Evolutionary conservation across 2,888 invertebrate genomes (phyloP).

Genomic region (Druceiella hillmani): DNA sequence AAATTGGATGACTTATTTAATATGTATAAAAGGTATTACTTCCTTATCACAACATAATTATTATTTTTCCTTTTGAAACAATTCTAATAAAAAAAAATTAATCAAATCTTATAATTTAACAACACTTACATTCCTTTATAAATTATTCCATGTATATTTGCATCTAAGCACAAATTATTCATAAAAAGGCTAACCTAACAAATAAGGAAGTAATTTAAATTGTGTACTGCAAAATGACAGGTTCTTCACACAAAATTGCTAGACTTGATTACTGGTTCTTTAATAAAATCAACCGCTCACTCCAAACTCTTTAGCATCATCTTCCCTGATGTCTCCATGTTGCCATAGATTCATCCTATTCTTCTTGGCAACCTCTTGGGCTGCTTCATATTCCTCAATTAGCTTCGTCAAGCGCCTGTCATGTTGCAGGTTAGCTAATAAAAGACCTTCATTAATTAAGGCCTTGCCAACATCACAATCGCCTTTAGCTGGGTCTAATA

Average conservation of each 20-base stretch:
- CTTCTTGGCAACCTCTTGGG: slow-evolving; percentile 82
- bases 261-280: slow-evolving; percentile 6
- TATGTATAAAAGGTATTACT: no score
- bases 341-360: slow-evolving; percentile 91
- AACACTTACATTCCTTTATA: no score
- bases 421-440: slow-evolving; percentile 73
- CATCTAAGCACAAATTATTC: no score
- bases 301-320: slow-evolving; percentile 65
- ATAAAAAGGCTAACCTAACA: no score
- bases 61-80: no score
- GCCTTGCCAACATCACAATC: slow-evolving; percentile 52
- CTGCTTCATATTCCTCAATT: slow-evolving; percentile 75
- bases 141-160: no score
- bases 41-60: no score
- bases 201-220: no score
- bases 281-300: slow-evolving; percentile 48
- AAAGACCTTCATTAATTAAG: slow-evolving; percentile 80
- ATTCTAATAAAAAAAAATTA: no score
- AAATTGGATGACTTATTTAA: no score
- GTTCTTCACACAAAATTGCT: background rate
- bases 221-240: no score
- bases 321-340: slow-evolving; percentile 97
- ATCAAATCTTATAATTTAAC: no score
- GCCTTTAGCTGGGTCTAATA: slow-evolving; percentile 47
- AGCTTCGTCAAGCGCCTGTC: slow-evolving; percentile 77